phyloP scores from a whole-genome alignment of 2,797 vertebrate genomes.

The Epinephelus malabaricus region DNA sequence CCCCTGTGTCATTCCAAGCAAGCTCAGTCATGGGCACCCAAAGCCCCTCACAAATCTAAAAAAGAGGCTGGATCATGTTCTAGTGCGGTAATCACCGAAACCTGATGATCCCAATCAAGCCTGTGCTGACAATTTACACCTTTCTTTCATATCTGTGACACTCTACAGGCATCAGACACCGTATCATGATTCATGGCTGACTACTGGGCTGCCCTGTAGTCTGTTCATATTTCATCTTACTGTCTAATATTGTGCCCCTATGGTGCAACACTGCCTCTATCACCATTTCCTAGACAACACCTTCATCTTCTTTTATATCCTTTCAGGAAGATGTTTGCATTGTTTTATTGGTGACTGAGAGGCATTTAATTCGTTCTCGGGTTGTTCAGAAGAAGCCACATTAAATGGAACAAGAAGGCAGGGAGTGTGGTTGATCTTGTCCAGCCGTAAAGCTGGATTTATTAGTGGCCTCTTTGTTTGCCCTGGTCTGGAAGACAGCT shows the following conservation, averaged over 20 bases:
- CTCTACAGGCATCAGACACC: slow-evolving; percentile 73
- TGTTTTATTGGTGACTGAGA: slow-evolving; percentile 84
- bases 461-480: slow-evolving; percentile 87
- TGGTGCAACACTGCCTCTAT: slow-evolving; percentile 63
- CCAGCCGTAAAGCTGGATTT: slow-evolving; percentile 87
- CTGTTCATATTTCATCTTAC: slow-evolving; percentile 75
- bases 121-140: slow-evolving; percentile 29
- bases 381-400: slow-evolving; percentile 81
- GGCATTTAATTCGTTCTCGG: slow-evolving; percentile 79
- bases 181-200: slow-evolving; percentile 72
- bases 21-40: slow-evolving; percentile 73
- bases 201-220: slow-evolving; percentile 51
- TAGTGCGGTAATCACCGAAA: slow-evolving; percentile 24
- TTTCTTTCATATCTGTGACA: slow-evolving; percentile 52
- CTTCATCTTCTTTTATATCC: slow-evolving; percentile 80
- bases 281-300: slow-evolving; percentile 77
- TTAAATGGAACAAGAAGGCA: slow-evolving; percentile 82
- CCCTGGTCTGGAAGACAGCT: slow-evolving; percentile 87
- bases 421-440: slow-evolving; percentile 82
- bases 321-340: slow-evolving; percentile 84
- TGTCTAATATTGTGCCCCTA: slow-evolving; percentile 64
- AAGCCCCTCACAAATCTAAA: slow-evolving; percentile 44
- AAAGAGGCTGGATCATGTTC: slow-evolving; percentile 34
- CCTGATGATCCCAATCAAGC: slow-evolving; percentile 52
- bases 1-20: slow-evolving; percentile 63